Base-by-base conservation (phyloP, 1,140 invertebrate species). In the Danaus melanippus region DNA sequence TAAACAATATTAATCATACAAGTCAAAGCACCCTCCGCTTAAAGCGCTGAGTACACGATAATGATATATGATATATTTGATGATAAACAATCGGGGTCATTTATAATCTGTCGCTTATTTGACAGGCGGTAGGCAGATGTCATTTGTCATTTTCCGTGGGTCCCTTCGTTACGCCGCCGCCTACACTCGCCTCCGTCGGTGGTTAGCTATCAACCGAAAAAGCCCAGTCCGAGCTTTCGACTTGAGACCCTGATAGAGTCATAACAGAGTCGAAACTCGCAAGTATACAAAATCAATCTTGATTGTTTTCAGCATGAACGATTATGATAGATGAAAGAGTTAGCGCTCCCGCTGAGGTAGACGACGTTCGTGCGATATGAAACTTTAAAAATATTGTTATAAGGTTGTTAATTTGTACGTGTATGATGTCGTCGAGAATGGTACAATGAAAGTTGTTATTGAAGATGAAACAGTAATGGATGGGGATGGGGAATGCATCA, bases 81-180 rank as follows among this genome's bases (percentile, higher is more conserved):
- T 84, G 86, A 88, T 88, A 88, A 88, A 88, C 86, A 87, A 87
- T 88, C 86, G 80, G 74, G 84, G 84, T 87, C 86, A 88, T 88
- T 88, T 88, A 88, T 88, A 87, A 88, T 88, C 84, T 88, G 85
- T 87, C 84, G 79, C 83, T 84, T 87, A 87, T 87, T 85, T 87
- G 87, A 88, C 87, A 88, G 87, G 84, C 84, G 81, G 84, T 84
- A 86, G 87, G 85, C 87, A 88, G 87, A 86, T 88, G 87, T 87
- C 85, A 86, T 88, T 87, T 87, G 87, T 88, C 85, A 88, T 87
- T 87, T 87, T 87, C 84, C 74, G 79, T 77, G 69, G 76, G 83
- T 84, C 83, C 81, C 84, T 86, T 83, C 79, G 79, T 86, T 86
- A 84, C 84, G 79, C 80, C 69, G 74, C 76, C 79, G 79, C 77